Evolutionary conservation across 1,140 invertebrate species (phyloP), one percentile per base, ranked within the genome.

Genomic region (Cydia amplana): DNA sequence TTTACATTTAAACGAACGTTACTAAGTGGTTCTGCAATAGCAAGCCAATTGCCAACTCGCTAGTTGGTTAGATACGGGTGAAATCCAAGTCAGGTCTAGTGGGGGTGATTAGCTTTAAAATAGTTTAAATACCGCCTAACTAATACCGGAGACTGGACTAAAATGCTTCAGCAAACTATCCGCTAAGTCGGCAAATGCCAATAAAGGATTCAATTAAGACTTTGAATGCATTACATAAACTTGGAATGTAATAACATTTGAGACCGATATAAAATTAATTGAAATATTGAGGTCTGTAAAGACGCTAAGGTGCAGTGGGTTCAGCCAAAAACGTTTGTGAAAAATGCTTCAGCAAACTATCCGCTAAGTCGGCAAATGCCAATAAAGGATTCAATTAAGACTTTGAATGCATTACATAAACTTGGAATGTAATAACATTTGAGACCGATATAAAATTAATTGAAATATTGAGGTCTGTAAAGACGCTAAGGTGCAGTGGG

Each of bases 51-150:
- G 55, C 18, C n/a, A 70, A 43, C 28, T 40, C 18, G 65, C 32
- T 18, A 70, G 65, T 18, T 60, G 18, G 49, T 51, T 51, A 43
- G 32, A 14, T 36, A 36, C 32, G 65, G 32, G 16, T 5, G 16
- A 43, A 67, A 70, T 70, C 65, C 36, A 40, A 70, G 64, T 65
- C 64, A 16, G 64, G 64, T 65, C 64, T 65, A 65, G 32, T 4
- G 65, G 65, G 65, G 32, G 65, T 23, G 25, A 70, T 70, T 40
- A 43, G 36, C 65, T 70, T 43, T 70, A 18, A 70, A 70, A 70
- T 70, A 70, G 65, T 70, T 70, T 70, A 23, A 70, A 70, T 70
- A 70, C 65, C 28, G 65, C n/a, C 32, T 18, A 70, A 40, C 65
- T 70, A 40, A 70, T 70, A 43, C 28, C 16, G 23, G 4, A 25